phyloP scores from a whole-genome alignment of 2,888 invertebrate species.

The Lepetodrilus schrolli region DNA sequence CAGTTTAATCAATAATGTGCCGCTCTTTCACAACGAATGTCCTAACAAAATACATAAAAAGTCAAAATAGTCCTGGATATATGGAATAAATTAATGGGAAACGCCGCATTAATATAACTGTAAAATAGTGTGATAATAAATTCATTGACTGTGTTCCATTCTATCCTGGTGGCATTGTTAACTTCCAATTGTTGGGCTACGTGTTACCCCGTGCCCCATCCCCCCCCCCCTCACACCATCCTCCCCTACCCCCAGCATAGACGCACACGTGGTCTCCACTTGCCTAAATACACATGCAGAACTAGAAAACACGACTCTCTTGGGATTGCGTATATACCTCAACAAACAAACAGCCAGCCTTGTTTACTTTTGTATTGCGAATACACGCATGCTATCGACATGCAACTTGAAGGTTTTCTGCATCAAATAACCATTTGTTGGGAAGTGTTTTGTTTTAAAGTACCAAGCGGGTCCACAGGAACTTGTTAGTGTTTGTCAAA shows the following conservation, averaged over 20 bases:
- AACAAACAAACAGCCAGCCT: not conserved
- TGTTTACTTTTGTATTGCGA: conserved; percentile 4
- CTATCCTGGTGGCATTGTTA: too few relatives aligned
- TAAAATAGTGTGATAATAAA: too few relatives aligned
- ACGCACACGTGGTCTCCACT: not conserved
- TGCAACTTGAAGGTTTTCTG: conserved; percentile 4
- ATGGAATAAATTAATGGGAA: too few relatives aligned
- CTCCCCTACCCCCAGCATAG: not conserved
- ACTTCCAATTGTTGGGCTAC: not conserved
- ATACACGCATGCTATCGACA: not conserved
- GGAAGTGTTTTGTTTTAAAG: not conserved
- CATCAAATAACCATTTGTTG: conserved; percentile 15
- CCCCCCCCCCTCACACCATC: not conserved
- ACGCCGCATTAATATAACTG: too few relatives aligned
- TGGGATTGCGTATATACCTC: not conserved
- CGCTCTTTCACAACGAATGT: too few relatives aligned
- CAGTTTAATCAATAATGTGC: too few relatives aligned
- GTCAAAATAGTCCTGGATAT: too few relatives aligned
- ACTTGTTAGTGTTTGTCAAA: conserved; percentile 8
- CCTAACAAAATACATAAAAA: too few relatives aligned
- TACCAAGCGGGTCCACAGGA: not conserved
- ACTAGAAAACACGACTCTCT: not conserved
- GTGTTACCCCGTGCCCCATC: not conserved
- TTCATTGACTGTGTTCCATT: not conserved
- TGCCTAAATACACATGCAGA: not conserved